A percentile compares a stretch with the other conserved stretches of the same genome.
Conservation (phyloP, 1,140 invertebrate genomes). For the Caenorhabditis elegans region DNA sequence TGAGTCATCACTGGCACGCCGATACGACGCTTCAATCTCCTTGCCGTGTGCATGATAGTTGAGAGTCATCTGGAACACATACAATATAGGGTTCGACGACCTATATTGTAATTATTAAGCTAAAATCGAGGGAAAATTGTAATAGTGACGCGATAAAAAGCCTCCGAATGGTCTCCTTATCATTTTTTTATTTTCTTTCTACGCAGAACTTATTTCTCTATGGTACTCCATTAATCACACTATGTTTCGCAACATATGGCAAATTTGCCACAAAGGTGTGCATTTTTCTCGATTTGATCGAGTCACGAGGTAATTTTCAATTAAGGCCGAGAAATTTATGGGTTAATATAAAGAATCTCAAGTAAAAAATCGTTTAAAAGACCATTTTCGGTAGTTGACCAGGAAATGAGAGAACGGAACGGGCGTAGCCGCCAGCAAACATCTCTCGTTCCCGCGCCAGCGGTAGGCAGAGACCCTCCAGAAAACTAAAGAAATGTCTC, state of each 20-base stretch:
- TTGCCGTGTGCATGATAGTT: constrained; percentile 17
- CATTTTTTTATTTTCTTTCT: no score
- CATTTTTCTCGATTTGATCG: no score
- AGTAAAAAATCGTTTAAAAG: no score
- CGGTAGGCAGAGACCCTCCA: neutral
- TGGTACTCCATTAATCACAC: neutral
- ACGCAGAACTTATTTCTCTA: no score
- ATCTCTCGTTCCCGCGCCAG: neutral
- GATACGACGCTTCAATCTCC: neutral
- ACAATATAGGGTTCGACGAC: no score
- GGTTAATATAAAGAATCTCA: no score
- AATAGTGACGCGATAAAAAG: neutral
- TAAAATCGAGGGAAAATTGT: neutral
- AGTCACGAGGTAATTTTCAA: no score
- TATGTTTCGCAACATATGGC: neutral
- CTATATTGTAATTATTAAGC: no score
- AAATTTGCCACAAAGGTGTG: no score
- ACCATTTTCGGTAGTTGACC: neutral
- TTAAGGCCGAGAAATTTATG: no score
- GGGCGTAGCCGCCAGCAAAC: constrained; percentile 17
- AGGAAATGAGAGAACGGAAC: constrained; percentile 1
- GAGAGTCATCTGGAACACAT: neutral
- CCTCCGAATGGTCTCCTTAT: neutral
- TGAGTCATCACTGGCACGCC: neutral
- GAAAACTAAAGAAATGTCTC: constrained; percentile 4